phyloP scores from a whole-genome alignment of 2,113 vertebrate genomes.

The Bungarus multicinctus region DNA sequence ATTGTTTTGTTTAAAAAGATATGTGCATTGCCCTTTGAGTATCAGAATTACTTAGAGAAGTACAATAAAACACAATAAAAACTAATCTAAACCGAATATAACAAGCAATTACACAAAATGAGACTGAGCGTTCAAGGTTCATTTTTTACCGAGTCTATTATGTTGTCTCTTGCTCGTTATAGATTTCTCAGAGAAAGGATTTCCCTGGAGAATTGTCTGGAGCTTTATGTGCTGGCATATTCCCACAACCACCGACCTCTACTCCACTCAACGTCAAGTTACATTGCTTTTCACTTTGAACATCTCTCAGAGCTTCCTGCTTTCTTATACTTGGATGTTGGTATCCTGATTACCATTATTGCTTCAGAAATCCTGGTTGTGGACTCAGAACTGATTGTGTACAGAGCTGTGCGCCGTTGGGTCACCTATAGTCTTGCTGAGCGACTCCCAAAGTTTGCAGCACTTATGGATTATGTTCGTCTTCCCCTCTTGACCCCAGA shows the following conservation, averaged over 20 bases:
- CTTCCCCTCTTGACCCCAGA: conserved; percentile 73
- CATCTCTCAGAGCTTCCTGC: conserved; percentile 71
- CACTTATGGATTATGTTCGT: conserved; percentile 73
- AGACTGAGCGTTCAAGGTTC: not conserved
- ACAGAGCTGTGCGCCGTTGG: conserved; percentile 76
- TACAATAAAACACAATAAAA: not conserved
- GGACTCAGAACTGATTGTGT: conserved; percentile 74
- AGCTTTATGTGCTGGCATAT: conserved; percentile 77
- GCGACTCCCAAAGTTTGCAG: conserved; percentile 74
- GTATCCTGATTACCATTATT: conserved; percentile 74
- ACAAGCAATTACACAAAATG: not conserved
- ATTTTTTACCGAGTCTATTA: not conserved
- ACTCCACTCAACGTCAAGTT: conserved; percentile 72
- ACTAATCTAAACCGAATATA: not conserved
- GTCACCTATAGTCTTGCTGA: conserved; percentile 70
- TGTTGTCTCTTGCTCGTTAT: not conserved
- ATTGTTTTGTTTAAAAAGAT: not conserved
- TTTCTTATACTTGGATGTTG: conserved; percentile 76
- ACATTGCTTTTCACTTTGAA: conserved; percentile 77
- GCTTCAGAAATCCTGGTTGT: conserved; percentile 75
- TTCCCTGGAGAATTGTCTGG: conserved; percentile 77
- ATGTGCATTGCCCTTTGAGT: not conserved
- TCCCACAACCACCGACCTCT: conserved; percentile 81
- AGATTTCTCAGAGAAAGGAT: conserved; percentile 79
- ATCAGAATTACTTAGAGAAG: not conserved